Evolutionary conservation across 2,797 vertebrate species (phyloP).

Genomic region (Takifugu ocellatus): DNA sequence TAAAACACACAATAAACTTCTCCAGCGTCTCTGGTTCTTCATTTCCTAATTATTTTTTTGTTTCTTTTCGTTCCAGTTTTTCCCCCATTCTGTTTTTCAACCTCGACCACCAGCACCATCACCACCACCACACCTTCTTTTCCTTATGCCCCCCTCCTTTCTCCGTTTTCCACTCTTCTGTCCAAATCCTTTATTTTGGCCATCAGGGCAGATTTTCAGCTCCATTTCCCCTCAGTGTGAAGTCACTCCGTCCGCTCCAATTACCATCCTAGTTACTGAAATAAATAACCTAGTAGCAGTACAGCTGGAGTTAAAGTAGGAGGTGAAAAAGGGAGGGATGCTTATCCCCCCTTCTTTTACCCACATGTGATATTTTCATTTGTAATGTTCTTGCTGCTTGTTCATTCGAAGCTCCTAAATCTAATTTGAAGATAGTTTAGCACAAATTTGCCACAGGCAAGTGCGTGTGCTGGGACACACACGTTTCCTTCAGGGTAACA

Average conservation of each 20-base stretch:
- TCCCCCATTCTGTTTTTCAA: slow-evolving; percentile 38
- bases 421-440: slow-evolving; percentile 8
- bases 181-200: slow-evolving; percentile 74
- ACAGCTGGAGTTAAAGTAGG: slow-evolving; percentile 59
- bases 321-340: slow-evolving; percentile 20
- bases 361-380: slow-evolving; percentile 59
- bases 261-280: slow-evolving; percentile 68
- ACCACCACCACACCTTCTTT: slow-evolving; percentile 36
- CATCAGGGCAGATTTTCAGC: slow-evolving; percentile 71
- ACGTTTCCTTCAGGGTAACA: slow-evolving; percentile 40
- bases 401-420: slow-evolving; percentile 9
- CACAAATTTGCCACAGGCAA: slow-evolving; percentile 28
- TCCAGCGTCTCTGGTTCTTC: slow-evolving; percentile 52
- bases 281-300: slow-evolving; percentile 62
- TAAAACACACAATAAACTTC: slow-evolving; percentile 60
- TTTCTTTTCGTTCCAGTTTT: slow-evolving; percentile 8
- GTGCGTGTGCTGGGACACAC: slow-evolving; percentile 29
- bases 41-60: slow-evolving; percentile 18
- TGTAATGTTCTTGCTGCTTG: slow-evolving; percentile 30
- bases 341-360: slow-evolving; percentile 41
- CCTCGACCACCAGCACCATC: slow-evolving; percentile 17
- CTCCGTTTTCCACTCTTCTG: slow-evolving; percentile 60
- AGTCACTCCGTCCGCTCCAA: slow-evolving; percentile 70
- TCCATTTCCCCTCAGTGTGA: slow-evolving; percentile 73
- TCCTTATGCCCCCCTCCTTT: slow-evolving; percentile 26